These are phyloP conservation scores for Macropodus opercularis DNA, from an alignment of 2,797 vertebrate species.

Conservation along the genomic window DNA sequence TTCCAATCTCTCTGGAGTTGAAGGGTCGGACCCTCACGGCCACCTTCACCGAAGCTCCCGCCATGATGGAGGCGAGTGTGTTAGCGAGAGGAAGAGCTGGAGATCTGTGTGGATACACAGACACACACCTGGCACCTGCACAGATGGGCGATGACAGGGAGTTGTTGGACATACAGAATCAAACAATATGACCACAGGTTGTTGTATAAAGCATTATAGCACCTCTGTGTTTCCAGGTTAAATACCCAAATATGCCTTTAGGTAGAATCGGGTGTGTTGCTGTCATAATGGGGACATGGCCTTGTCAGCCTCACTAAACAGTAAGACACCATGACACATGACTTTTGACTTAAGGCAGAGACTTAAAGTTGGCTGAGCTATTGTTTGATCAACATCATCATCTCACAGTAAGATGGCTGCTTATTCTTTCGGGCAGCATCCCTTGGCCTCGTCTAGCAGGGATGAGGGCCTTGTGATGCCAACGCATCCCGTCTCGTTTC, in stretches of 20 bases:
- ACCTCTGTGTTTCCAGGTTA: not conserved
- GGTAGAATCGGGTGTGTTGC: not conserved
- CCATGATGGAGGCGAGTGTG: constrained; percentile 80
- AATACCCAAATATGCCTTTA: not conserved
- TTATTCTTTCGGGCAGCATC: constrained; percentile 47
- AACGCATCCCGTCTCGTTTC: constrained; percentile 1
- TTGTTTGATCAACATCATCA: constrained; percentile 47
- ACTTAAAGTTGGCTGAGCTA: constrained; percentile 18
- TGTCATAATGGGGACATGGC: not conserved
- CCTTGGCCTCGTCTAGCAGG: constrained; percentile 26
- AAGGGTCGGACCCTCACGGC: constrained; percentile 97
- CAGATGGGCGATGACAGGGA: constrained; percentile 17
- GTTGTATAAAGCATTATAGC: not conserved
- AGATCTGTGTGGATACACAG: constrained; percentile 52
- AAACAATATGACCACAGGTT: not conserved
- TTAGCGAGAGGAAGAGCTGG: constrained; percentile 43
- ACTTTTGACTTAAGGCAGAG: constrained; percentile 13
- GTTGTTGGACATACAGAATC: not conserved
- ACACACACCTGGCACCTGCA: constrained; percentile 71
- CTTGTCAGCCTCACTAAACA: constrained; percentile 1
- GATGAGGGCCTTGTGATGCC: constrained; percentile 46
- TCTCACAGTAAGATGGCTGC: constrained; percentile 74
- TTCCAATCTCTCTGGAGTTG: constrained; percentile 94
- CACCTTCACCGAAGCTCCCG: constrained; percentile 95
- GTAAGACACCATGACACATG: constrained; percentile 10